Evolutionary conservation across 1,140 invertebrate genomes (phyloP).

Genomic region (Drepana arcuata): DNA sequence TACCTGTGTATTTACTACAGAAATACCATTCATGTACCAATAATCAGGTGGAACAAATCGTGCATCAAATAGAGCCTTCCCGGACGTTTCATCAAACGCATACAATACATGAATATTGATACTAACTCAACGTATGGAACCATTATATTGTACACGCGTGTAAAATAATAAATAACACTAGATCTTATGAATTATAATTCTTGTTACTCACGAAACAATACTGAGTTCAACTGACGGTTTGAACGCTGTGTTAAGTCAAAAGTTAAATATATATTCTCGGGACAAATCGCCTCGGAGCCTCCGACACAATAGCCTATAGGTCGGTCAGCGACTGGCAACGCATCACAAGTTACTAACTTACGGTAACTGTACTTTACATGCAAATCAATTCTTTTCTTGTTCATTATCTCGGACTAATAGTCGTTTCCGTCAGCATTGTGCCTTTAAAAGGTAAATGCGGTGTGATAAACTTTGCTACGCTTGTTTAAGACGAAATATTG

Average conservation of each 20-base stretch:
- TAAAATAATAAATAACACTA: too few relatives aligned
- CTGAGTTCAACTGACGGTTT: too few relatives aligned
- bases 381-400: conserved; percentile 4
- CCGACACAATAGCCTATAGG: conserved; percentile 32
- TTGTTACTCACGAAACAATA: too few relatives aligned
- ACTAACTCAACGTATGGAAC: conserved; percentile 3
- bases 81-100: too few relatives aligned
- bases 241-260: too few relatives aligned
- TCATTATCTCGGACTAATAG: too few relatives aligned
- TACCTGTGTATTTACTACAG: background rate
- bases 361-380: conserved; percentile 8
- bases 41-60: conserved; percentile 2
- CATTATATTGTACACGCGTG: conserved; percentile 14
- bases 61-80: too few relatives aligned
- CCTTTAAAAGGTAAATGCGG: too few relatives aligned
- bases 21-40: background rate
- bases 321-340: conserved; percentile 26
- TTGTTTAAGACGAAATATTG: too few relatives aligned
- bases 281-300: conserved; percentile 46
- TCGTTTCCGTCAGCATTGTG: too few relatives aligned
- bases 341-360: conserved; percentile 28
- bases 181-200: too few relatives aligned
- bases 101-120: conserved; percentile 18
- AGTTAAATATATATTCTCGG: conserved; percentile 48
- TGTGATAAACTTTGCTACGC: too few relatives aligned